Evolutionary conservation across 2,888 invertebrate genomes (phyloP).

Genomic region (Alviniconcha strummeri): DNA sequence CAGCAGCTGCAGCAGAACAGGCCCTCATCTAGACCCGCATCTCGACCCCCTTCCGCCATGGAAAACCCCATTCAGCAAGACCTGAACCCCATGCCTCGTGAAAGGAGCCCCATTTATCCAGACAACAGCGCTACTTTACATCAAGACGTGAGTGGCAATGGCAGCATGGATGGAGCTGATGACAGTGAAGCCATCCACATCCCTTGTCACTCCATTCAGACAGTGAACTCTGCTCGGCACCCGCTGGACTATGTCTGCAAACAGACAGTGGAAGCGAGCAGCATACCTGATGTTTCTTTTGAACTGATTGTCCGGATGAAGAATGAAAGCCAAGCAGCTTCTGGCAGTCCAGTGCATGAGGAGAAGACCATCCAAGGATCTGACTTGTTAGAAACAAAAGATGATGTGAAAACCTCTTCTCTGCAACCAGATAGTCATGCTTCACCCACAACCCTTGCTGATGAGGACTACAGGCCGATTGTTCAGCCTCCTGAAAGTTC

Average conservation of each 20-base stretch:
- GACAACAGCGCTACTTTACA: neutral
- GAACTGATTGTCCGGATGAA: conserved; percentile 6
- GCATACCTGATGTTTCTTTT: neutral
- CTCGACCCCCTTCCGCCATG: neutral
- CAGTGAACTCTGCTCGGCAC: neutral
- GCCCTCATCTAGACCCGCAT: neutral
- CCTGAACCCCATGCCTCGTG: neutral
- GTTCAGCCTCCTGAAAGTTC: too few species aligned
- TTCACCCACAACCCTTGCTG: too few species aligned
- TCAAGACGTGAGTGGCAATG: neutral
- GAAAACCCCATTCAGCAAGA: neutral
- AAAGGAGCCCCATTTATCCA: neutral
- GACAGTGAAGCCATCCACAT: neutral
- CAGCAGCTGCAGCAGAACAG: neutral
- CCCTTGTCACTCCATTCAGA: neutral
- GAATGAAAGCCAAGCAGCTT: neutral
- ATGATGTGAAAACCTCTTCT: too few species aligned
- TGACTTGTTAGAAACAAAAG: neutral
- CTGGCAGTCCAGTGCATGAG: neutral
- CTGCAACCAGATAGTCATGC: too few species aligned
- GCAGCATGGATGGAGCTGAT: neutral
- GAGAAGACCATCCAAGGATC: neutral
- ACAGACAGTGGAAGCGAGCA: neutral
- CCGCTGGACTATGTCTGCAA: conserved; percentile 2
- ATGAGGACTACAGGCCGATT: too few species aligned